A percentile compares a stretch with the other conserved stretches of the same genome.
Evolutionary conservation across 2,888 invertebrate species (phyloP).

Genomic region (Selenia dentaria): DNA sequence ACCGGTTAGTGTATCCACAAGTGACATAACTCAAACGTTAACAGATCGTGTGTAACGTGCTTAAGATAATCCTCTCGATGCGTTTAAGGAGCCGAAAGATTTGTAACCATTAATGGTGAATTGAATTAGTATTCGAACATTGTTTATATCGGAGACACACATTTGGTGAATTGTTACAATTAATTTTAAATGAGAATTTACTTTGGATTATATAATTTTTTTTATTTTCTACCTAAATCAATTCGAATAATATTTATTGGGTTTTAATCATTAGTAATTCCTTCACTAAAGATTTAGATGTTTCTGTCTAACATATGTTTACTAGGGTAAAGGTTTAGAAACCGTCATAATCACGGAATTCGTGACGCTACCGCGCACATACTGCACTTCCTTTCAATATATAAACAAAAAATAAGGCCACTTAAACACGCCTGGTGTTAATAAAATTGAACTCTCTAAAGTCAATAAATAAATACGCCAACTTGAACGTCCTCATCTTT

Average conservation of each 20-base stretch:
- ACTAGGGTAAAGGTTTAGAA: too few species aligned
- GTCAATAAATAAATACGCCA: constrained; percentile 21
- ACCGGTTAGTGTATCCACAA: not conserved
- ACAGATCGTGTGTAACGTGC: constrained; percentile 5
- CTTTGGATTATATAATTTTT: too few species aligned
- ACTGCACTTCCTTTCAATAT: too few species aligned
- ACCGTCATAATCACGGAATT: too few species aligned
- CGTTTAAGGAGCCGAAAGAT: constrained; percentile 6
- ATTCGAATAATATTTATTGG: too few species aligned
- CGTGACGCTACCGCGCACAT: too few species aligned
- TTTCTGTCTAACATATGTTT: too few species aligned
- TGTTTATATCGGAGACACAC: not conserved
- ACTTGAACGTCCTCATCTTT: constrained; percentile 18
- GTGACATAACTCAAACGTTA: constrained; percentile 1
- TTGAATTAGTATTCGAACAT: constrained; percentile 6
- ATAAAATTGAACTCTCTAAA: not conserved
- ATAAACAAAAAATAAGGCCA: too few species aligned
- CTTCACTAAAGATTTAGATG: too few species aligned
- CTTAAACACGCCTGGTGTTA: not conserved
- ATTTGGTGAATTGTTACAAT: constrained; percentile 27
- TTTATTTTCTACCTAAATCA: too few species aligned
- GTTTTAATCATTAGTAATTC: too few species aligned
- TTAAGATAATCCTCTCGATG: not conserved
- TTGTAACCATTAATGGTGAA: constrained; percentile 3
- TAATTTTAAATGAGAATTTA: constrained; percentile 8